A percentile compares a stretch with the other conserved stretches of the same genome.
Conservation (phyloP, 2,888 invertebrate species). For the Auanema sp. region DNA sequence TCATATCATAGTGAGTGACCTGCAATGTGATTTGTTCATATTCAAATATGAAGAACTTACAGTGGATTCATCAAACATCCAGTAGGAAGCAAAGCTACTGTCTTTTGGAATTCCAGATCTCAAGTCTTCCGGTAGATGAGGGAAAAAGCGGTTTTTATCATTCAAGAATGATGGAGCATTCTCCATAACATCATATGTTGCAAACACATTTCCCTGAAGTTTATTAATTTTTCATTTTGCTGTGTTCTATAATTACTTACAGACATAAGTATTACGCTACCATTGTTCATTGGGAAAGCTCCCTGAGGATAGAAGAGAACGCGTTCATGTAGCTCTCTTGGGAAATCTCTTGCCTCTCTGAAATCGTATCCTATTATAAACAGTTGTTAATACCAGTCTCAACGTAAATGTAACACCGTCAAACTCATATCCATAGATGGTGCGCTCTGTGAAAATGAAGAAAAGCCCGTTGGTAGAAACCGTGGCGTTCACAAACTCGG, state of each 20-base stretch:
- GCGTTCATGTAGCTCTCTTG: conserved; percentile 51
- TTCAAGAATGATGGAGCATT: conserved; percentile 53
- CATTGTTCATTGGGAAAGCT: conserved; percentile 56
- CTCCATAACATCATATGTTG: conserved; percentile 49
- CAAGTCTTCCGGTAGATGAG: conserved; percentile 51
- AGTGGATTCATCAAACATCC: conserved; percentile 45
- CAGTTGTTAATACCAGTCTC: background rate
- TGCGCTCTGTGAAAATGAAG: conserved; percentile 52
- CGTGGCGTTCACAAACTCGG: conserved; percentile 53
- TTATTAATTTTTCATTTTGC: background rate
- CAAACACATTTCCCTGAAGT: conserved; percentile 54
- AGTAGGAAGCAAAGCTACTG: conserved; percentile 25
- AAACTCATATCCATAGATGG: conserved; percentile 50
- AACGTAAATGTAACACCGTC: conserved; percentile 44
- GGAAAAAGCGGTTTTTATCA: conserved; percentile 55
- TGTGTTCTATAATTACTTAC: conserved; percentile 25
- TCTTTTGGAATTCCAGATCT: conserved; percentile 38
- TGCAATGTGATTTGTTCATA: conserved; percentile 10
- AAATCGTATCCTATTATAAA: conserved; percentile 2
- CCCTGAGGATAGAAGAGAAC: conserved; percentile 58
- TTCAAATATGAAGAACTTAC: conserved; percentile 17
- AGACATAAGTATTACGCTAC: conserved; percentile 50
- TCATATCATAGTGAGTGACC: conserved; percentile 41
- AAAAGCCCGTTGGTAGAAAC: conserved; percentile 40
- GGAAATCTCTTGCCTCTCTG: conserved; percentile 42